These are phyloP conservation scores for Caenorhabditis doughertyi DNA, from an alignment of 2,888 invertebrate genomes.

Conservation along the genomic window DNA sequence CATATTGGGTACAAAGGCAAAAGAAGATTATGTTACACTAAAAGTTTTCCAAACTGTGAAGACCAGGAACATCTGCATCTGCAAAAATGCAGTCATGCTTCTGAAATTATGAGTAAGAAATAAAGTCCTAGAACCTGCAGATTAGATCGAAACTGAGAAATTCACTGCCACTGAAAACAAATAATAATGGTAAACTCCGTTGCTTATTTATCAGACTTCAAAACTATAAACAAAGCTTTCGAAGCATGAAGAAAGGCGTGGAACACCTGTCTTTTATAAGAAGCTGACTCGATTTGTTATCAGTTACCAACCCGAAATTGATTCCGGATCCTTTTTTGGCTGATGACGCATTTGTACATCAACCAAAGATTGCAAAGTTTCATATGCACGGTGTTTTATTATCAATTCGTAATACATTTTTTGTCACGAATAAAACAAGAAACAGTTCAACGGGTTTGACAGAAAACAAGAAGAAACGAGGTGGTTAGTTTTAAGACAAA, in stretches of 20 bases:
- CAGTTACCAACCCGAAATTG: background rate
- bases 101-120: too few relatives aligned
- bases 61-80: too few relatives aligned
- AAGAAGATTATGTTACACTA: too few relatives aligned
- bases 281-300: background rate
- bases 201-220: background rate
- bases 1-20: too few relatives aligned
- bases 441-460: background rate
- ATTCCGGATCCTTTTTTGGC: conserved; percentile 20
- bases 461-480: too few relatives aligned
- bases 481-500: too few relatives aligned
- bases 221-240: background rate
- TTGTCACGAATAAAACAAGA: background rate
- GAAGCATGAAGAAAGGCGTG: background rate
- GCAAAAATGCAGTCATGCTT: too few relatives aligned
- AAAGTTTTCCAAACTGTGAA: too few relatives aligned
- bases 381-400: conserved; percentile 19
- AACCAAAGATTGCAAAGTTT: background rate
- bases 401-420: conserved; percentile 22
- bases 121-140: too few relatives aligned
- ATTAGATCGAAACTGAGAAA: background rate
- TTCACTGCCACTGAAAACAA: background rate
- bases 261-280: background rate
- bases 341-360: conserved; percentile 14
- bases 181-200: too few relatives aligned